Evolutionary conservation across 2,113 vertebrate species (phyloP).

Genomic region (Chrysochloris asiatica): DNA sequence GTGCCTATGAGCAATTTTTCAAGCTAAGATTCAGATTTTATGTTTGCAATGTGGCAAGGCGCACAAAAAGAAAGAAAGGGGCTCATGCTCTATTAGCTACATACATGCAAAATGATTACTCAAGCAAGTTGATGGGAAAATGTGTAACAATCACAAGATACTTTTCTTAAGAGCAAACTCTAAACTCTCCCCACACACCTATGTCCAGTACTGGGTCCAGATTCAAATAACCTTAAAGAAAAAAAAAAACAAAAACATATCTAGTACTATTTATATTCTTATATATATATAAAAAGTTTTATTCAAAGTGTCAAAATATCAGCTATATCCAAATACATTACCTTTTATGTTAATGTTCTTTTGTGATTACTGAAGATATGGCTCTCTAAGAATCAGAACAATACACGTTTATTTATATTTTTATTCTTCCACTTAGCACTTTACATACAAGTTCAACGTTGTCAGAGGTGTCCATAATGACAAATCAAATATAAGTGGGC

Average conservation of each 20-base stretch:
- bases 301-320: conserved; percentile 6
- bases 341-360: conserved; percentile 4
- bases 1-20: conserved; percentile 23
- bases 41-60: conserved; percentile 76
- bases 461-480: conserved; percentile 10
- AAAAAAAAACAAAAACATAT: conserved; percentile 5
- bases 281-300: conserved; percentile 37
- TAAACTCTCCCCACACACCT: not conserved
- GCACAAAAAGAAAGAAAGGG: conserved; percentile 53
- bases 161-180: not conserved
- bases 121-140: conserved; percentile 76
- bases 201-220: not conserved
- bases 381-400: conserved; percentile 42
- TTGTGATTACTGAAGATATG: not conserved
- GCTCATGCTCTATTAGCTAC: conserved; percentile 67
- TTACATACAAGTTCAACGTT: not conserved
- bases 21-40: conserved; percentile 51
- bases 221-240: conserved; percentile 14
- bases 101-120: conserved; percentile 74
- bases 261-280: conserved; percentile 14
- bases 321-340: not conserved
- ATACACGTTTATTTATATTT: not conserved
- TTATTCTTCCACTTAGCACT: not conserved
- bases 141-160: conserved; percentile 58
- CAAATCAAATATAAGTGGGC: conserved; percentile 4